Base-by-base conservation (phyloP, 2,888 invertebrate genomes). In the Byasa hedistus region DNA sequence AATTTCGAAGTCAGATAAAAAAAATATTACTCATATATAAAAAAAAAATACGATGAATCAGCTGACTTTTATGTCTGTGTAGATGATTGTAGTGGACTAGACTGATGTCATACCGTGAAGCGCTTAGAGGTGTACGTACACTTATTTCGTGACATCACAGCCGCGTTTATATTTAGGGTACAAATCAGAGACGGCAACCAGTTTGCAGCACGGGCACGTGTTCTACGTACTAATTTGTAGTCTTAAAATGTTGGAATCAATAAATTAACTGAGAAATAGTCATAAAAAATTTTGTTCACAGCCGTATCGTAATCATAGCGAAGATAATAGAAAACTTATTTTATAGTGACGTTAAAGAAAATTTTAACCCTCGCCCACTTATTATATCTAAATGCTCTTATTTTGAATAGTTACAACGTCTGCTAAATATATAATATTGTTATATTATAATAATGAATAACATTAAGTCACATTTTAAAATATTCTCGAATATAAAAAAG, bases 111-210 rank as follows among this genome's bases (percentile, higher is more conserved):
- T 87, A 86, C 80, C 77, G 80, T 73, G 78, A 82, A 84, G 83
- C 84, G 86, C 85, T 83, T 85, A 76, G 73, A 75, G 76, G 79
- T 69, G 80, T 87, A 85, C 87, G 89, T 87, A 88, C 85, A 85
- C 83, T 77, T 75, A 76, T 82, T 84, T 85, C 80, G 85, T 90
- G 89, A 90, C 90, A 89, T 90, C 90, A 90, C 88, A 87, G 79
- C 74, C 78, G 74, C 80, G 81, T 83, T 84, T 89, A 89, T 88
- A 85, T 86, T 87, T 86, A 84, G 85, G 79, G 79, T 77, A 60
- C 64, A 67, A 64, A 62, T 55, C 55, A 48, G 62, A 66, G 67
- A 64, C 67, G 64, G 57, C 67, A 44, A 60, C 24, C 60, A 61
- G 60, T 61, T 83, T 77, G n/a, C n/a, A n/a, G 84, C 82, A 84